Percentiles rank a stretch among this genome's conserved stretches.
Evolutionary conservation across 1,140 invertebrate genomes (phyloP).

Genomic region (Watersipora subatra): DNA sequence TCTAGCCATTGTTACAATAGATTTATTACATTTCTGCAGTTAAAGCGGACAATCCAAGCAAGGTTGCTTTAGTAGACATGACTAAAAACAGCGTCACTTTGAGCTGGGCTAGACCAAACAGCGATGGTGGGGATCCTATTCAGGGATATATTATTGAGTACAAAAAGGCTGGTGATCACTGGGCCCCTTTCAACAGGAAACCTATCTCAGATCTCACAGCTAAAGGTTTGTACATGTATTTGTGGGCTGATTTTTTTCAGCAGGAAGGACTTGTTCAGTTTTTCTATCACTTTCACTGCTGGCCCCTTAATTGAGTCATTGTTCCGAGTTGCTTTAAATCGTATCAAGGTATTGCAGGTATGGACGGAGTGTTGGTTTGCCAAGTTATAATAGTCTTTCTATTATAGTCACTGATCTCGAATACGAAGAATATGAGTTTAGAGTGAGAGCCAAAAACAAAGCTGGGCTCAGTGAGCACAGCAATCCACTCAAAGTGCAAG

Average conservation of each 20-base stretch:
- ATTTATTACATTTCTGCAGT: not conserved
- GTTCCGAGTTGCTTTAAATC: no score
- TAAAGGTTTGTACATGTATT: not conserved
- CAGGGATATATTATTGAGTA: slow-evolving; percentile 63
- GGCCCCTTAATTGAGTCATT: no score
- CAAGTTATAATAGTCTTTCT: not conserved
- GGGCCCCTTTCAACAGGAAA: not conserved
- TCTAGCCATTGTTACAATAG: no score
- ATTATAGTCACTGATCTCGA: slow-evolving; percentile 69
- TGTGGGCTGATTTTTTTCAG: no score
- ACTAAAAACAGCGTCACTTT: slow-evolving; percentile 61
- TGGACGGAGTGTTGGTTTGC: not conserved
- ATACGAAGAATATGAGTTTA: slow-evolving; percentile 91
- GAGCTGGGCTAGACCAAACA: slow-evolving; percentile 73
- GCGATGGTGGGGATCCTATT: slow-evolving; percentile 87
- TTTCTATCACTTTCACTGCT: no score
- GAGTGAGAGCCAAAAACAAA: slow-evolving; percentile 82
- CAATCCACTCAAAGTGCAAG: slow-evolving; percentile 62
- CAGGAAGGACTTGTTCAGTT: no score
- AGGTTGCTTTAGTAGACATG: slow-evolving; percentile 66
- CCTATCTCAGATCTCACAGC: not conserved
- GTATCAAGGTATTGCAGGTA: not conserved
- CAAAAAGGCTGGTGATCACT: not conserved
- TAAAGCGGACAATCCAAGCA: slow-evolving; percentile 37
- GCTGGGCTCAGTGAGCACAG: slow-evolving; percentile 86